A percentile compares a stretch with the other conserved stretches of the same genome.
Conservation (phyloP, 2,888 invertebrate genomes). For the Ennomos fuscantarius region DNA sequence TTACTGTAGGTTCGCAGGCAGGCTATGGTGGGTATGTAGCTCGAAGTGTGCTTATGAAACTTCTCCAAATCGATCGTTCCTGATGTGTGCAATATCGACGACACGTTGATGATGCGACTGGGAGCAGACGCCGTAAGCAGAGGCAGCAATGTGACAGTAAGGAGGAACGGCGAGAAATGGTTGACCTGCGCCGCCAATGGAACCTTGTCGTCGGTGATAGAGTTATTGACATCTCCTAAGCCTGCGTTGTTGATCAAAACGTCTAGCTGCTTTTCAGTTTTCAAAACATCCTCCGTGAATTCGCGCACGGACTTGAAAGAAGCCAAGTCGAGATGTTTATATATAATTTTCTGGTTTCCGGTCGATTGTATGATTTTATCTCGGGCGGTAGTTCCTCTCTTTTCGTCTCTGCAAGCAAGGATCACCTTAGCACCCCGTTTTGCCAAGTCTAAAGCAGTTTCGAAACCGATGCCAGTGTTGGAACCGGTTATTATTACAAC, state of each 20-base stretch:
- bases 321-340: slow-evolving; percentile 89
- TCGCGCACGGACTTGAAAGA: slow-evolving; percentile 89
- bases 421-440: slow-evolving; percentile 80
- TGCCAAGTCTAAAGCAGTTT: slow-evolving; percentile 67
- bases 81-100: slow-evolving; percentile 89
- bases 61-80: slow-evolving; percentile 88
- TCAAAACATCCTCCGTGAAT: slow-evolving; percentile 90
- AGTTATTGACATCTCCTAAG: slow-evolving; percentile 86
- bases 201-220: slow-evolving; percentile 90
- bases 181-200: slow-evolving; percentile 95
- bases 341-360: slow-evolving; percentile 87
- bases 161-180: slow-evolving; percentile 94
- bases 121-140: slow-evolving; percentile 88
- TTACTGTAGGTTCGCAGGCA: slow-evolving; percentile 86
- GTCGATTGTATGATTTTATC: slow-evolving; percentile 87
- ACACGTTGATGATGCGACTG: slow-evolving; percentile 90
- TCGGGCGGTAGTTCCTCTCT: slow-evolving; percentile 58
- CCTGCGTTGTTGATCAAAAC: slow-evolving; percentile 95
- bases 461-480: slow-evolving; percentile 63
- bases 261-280: slow-evolving; percentile 88
- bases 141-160: slow-evolving; percentile 93
- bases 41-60: slow-evolving; percentile 87
- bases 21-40: slow-evolving; percentile 63
- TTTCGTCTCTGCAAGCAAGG: slow-evolving; percentile 77
- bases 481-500: slow-evolving; percentile 66